Evolutionary conservation across 2,888 invertebrate species (phyloP), one percentile per base, ranked within the genome.

Genomic region (Sylvicola cinctus): DNA sequence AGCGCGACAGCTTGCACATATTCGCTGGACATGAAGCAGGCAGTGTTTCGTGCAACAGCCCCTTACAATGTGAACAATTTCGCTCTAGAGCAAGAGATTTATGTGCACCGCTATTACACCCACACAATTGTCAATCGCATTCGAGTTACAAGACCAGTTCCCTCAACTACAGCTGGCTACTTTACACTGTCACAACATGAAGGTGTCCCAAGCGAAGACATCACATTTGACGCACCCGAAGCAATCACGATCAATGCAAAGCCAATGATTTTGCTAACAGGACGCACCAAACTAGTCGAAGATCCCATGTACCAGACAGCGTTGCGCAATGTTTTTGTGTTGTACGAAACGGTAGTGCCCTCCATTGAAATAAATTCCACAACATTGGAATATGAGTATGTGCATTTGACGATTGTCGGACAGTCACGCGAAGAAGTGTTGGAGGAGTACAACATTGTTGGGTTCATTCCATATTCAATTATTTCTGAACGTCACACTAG

Each of bases 111-210:
- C 38, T 63, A 51, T 40, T 63, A 62, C 35, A 63, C 62, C 2
- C 58, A 62, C 37, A 56, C 62, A 10, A 58, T 64, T 35, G 50
- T 63, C 2, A 64, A 63, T 42, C 63, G 63, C 42, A 60, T 64
- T 27, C 51, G 58, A 43, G 60, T 64, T 14, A 55, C 55, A 2
- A 5, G 35, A 6, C 12, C 26, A 12, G 29, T 5, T 12, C 29
- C 5, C 5, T 11, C 6, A 10, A 28, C 12, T 10, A 28, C 29
- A 25, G 11, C 25, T 8, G 25, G 11, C 25, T 8, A 11, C 11
- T 25, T 25, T 25, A 8, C 25, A 25, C 11, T 25, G 11, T 8
- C 8, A 7, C 25, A 25, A 25, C 25, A 25, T 25, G 11, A 8
- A 8, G 25, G 25, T 25, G 25, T 8, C 7, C 25, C 25, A 25